A percentile compares a stretch with the other conserved stretches of the same genome.
These are phyloP conservation scores for Chironomus tepperi DNA, from an alignment of 1,140 invertebrate genomes.

Conservation along the genomic window DNA sequence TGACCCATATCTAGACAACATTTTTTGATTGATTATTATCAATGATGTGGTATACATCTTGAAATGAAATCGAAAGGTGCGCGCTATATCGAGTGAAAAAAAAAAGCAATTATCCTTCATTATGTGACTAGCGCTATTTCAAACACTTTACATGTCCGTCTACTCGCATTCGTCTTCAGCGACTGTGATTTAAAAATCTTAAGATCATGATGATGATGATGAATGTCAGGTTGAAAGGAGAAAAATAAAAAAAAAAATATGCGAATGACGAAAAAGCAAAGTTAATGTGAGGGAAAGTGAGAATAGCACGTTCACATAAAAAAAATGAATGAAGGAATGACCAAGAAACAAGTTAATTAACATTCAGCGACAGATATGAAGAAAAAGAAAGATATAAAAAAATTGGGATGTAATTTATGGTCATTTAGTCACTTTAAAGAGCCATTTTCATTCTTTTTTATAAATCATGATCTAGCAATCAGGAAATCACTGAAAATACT, in stretches of 20 bases:
- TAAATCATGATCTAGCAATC: neutral
- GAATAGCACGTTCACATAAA: neutral
- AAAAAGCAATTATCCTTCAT: slow-evolving; percentile 7
- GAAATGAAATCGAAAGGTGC: too few relatives aligned
- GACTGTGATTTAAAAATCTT: too few relatives aligned
- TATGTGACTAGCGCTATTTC: neutral
- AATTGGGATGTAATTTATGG: slow-evolving; percentile 13
- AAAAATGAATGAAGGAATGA: too few relatives aligned
- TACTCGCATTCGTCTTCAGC: too few relatives aligned
- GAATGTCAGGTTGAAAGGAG: neutral
- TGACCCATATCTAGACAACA: neutral
- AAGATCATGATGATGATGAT: neutral
- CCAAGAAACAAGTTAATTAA: too few relatives aligned
- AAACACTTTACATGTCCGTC: too few relatives aligned
- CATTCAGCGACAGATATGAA: too few relatives aligned
- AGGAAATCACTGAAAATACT: neutral
- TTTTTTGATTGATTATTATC: neutral
- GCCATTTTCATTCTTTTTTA: slow-evolving; percentile 6
- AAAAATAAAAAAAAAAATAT: neutral
- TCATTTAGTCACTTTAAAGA: slow-evolving; percentile 7
- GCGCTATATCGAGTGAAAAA: neutral
- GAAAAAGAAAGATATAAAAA: neutral
- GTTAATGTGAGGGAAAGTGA: slow-evolving; percentile 5
- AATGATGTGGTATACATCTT: neutral
- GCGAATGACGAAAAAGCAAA: neutral